Percentiles rank a stretch among this genome's conserved stretches.
Conservation (phyloP, 2,797 vertebrate species). For the Gouania willdenowi region DNA sequence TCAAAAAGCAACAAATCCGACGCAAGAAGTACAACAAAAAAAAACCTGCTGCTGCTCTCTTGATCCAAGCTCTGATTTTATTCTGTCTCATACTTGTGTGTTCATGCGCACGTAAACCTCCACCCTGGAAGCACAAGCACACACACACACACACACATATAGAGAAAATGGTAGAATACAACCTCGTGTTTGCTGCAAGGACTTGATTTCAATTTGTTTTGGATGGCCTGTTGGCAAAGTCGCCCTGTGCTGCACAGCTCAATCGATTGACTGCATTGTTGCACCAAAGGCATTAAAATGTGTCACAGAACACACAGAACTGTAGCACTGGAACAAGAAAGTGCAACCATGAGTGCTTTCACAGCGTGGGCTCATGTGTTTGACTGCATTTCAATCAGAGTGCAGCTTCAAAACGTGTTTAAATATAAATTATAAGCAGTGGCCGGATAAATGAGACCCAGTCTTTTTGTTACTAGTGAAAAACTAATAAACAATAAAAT, state of each 20-base stretch:
- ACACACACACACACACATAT: too few relatives aligned
- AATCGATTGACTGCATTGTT: slow-evolving; percentile 36
- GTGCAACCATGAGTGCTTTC: background rate
- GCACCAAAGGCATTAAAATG: slow-evolving; percentile 15
- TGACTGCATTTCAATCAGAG: background rate
- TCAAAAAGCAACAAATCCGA: slow-evolving; percentile 15
- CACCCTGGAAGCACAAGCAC: slow-evolving; percentile 1
- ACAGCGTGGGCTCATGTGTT: background rate
- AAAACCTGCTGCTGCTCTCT: slow-evolving; percentile 8
- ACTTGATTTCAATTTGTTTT: slow-evolving; percentile 38
- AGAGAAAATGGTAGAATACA: slow-evolving; percentile 29
- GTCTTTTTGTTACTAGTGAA: too few relatives aligned
- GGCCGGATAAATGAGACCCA: too few relatives aligned
- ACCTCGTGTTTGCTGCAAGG: slow-evolving; percentile 20
- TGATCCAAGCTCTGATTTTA: slow-evolving; percentile 7
- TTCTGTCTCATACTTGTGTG: slow-evolving; percentile 17
- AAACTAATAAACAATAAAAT: too few relatives aligned
- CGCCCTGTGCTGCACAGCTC: slow-evolving; percentile 17
- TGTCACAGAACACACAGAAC: slow-evolving; percentile 4
- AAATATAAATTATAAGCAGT: background rate
- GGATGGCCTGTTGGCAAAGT: slow-evolving; percentile 17
- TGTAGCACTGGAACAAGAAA: background rate
- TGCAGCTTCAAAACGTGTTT: background rate
- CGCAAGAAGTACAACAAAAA: slow-evolving; percentile 32
- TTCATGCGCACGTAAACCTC: background rate